Evolutionary conservation across 2,113 vertebrate species (phyloP).

Genomic region (Salvelinus fontinalis): DNA sequence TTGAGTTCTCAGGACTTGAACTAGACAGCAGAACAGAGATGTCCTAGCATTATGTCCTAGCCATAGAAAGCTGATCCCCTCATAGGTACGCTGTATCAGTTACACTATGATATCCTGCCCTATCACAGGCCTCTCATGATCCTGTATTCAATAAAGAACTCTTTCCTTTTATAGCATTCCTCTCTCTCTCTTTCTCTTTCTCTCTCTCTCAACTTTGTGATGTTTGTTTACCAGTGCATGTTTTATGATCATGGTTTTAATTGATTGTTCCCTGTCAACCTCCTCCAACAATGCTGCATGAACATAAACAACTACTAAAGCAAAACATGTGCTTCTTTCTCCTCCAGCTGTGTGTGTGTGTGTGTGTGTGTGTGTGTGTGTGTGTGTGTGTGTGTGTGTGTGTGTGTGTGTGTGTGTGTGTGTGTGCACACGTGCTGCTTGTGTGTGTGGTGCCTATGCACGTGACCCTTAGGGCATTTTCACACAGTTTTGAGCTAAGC

Average conservation of each 20-base stretch:
- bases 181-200: constrained; percentile 14
- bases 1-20: too few relatives aligned
- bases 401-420: constrained; percentile 8
- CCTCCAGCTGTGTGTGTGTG: constrained; percentile 30
- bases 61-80: too few relatives aligned
- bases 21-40: too few relatives aligned
- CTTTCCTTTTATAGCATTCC: constrained; percentile 5
- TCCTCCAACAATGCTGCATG: constrained; percentile 65
- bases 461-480: constrained; percentile 33
- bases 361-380: constrained; percentile 22
- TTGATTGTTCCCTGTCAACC: constrained; percentile 69
- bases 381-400: constrained; percentile 21
- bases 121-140: neutral
- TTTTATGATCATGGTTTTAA: constrained; percentile 73
- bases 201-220: constrained; percentile 30
- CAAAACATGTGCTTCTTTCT: constrained; percentile 66
- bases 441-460: constrained; percentile 10
- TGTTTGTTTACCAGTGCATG: constrained; percentile 66
- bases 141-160: neutral
- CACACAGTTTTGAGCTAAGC: too few relatives aligned
- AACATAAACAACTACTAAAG: constrained; percentile 78
- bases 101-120: too few relatives aligned
- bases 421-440: constrained; percentile 3
- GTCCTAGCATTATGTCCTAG: too few relatives aligned
- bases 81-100: too few relatives aligned